Evolutionary conservation across 1,140 invertebrate genomes (phyloP).

Genomic region (Mycetomoellerius zeteki): DNA sequence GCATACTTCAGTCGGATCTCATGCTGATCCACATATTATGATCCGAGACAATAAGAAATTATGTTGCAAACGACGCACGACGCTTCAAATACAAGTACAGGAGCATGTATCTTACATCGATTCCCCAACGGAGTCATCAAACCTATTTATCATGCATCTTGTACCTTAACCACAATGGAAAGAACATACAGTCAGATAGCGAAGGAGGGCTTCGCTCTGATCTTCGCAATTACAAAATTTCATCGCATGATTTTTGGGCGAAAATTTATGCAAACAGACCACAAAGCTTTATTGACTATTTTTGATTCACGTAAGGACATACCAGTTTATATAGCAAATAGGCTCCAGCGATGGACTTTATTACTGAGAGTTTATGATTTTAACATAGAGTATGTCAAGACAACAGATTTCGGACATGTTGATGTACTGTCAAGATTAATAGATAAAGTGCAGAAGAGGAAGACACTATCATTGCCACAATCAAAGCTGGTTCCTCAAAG

Average conservation of each 20-base stretch:
- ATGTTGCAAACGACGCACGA: background rate
- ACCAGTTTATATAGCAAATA: background rate
- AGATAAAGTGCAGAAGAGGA: background rate
- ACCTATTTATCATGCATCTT: background rate
- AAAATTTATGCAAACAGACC: background rate
- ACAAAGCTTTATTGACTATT: background rate
- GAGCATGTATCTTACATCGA: background rate
- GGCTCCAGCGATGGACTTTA: background rate
- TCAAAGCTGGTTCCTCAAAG: background rate
- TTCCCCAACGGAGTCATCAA: background rate
- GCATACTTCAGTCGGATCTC: background rate
- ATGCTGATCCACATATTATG: background rate
- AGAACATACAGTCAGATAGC: background rate
- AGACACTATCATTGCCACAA: background rate
- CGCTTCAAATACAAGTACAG: background rate
- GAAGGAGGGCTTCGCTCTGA: background rate
- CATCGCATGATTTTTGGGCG: background rate
- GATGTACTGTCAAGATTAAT: background rate
- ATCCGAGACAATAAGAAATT: background rate
- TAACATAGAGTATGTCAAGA: background rate
- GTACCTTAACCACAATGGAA: background rate
- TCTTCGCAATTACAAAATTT: background rate
- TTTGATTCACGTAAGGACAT: background rate
- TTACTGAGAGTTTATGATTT: background rate
- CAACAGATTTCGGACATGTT: background rate